Evolutionary conservation across 2,888 invertebrate species (phyloP).

Genomic region (Folsomia candida): DNA sequence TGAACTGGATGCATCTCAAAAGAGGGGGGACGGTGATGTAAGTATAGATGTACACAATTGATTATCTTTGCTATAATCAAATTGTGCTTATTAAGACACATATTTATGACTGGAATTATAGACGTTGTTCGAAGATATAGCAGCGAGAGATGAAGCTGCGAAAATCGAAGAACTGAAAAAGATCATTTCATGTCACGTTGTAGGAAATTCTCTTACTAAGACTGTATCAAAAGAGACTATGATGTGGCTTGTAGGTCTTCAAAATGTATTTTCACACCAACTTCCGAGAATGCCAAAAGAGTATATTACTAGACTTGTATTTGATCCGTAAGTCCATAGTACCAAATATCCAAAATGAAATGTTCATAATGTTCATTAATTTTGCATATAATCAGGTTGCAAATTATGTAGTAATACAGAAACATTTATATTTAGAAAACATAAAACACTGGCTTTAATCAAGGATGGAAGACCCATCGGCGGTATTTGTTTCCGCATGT

Average conservation of each 20-base stretch:
- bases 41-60: too few relatives aligned
- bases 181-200: slow-evolving; percentile 87
- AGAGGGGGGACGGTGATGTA: slow-evolving; percentile 31
- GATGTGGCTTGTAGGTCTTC: slow-evolving; percentile 87
- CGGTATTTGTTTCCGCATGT: slow-evolving; percentile 95
- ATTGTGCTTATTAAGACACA: background rate
- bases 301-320: slow-evolving; percentile 91
- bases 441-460: slow-evolving; percentile 84
- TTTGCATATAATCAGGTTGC: too few relatives aligned
- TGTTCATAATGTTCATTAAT: background rate
- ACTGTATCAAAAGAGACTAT: slow-evolving; percentile 85
- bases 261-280: slow-evolving; percentile 93
- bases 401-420: too few relatives aligned
- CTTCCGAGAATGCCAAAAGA: slow-evolving; percentile 96
- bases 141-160: slow-evolving; percentile 85
- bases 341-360: background rate
- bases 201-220: slow-evolving; percentile 86
- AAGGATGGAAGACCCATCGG: slow-evolving; percentile 92
- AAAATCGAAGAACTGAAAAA: slow-evolving; percentile 84
- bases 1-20: slow-evolving; percentile 38
- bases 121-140: slow-evolving; percentile 76
- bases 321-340: slow-evolving; percentile 73
- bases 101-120: slow-evolving; percentile 54
- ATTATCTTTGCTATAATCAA: background rate
- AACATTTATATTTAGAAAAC: slow-evolving; percentile 70